Base-by-base conservation (phyloP, 2,797 vertebrate species). In the Clamator glandarius region DNA sequence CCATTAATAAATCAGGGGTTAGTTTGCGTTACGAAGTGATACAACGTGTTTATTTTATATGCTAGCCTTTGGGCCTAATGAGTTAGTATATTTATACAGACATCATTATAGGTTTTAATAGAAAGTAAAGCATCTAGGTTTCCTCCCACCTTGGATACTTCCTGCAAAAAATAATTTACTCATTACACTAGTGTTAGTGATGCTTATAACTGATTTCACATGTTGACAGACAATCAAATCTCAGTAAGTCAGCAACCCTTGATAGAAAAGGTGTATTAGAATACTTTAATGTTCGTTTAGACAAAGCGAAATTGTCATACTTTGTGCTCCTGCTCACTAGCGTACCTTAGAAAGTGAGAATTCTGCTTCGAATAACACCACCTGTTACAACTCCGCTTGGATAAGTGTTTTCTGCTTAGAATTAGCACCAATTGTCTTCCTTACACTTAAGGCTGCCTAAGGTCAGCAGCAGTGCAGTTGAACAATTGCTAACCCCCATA, bases 241-340 rank as follows among this genome's bases (percentile, higher is more conserved):
- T 55, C 26, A 8, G 19, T 33, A 50, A 87, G 25, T 6, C 29
- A 82, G 26, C 42, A 79, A 87, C 3, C 3, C 16, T 14, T n/a
- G 18, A 64, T 0, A 36, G 41, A 61, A 35, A 35, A n/a, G 16
- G 9, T 42, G 12, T 1, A 0, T 69, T 31, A 54, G 6, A 59
- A 83, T 35, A 36, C 15, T 61, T 74, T 23, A 39, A 39, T 39
- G 39, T 39, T 39, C 9, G 12, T 44, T 44, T 44, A 44, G 42
- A 44, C 42, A 44, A 44, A 44, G 42, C 44, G 42, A 44, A 69
- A 51, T 67, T 50, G n/a, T 17, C 80, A 55, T 2, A 59, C 17
- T 16, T 77, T 1, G 4, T 59, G 54, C 10, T 78, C 44, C 31
- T 1, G 0, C 29, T 46, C 81, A 31, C 11, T 29, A 33, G 11